Percentiles rank a stretch among this genome's conserved stretches.
These are phyloP conservation scores for Thereuonema tuberculata DNA, from an alignment of 1,140 invertebrate species.

Conservation along the genomic window DNA sequence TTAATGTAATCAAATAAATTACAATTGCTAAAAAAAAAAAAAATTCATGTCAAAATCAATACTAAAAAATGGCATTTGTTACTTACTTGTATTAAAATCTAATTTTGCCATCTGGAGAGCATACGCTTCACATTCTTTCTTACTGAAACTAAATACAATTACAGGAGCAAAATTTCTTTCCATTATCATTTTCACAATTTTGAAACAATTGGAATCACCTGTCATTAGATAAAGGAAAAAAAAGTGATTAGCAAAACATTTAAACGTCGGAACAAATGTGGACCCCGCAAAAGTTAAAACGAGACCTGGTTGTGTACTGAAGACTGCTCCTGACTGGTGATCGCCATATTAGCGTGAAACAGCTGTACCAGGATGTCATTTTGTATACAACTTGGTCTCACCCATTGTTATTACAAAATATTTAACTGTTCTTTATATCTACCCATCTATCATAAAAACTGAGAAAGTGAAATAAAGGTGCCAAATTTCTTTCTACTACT, in stretches of 20 bases:
- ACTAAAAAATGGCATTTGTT: conserved; percentile 6
- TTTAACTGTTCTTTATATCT: not conserved
- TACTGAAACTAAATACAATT: conserved; percentile 98
- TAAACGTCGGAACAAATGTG: too few relatives aligned
- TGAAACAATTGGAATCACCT: conserved; percentile 72
- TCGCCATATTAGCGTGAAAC: too few relatives aligned
- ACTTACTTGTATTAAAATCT: conserved; percentile 79
- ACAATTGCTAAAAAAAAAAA: too few relatives aligned
- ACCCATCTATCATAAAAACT: not conserved
- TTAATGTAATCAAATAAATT: too few relatives aligned
- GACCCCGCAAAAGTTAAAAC: too few relatives aligned
- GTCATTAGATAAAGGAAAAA: conserved; percentile 23
- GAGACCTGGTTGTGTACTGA: too few relatives aligned
- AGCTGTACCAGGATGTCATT: too few relatives aligned
- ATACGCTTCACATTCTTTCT: conserved; percentile 95
- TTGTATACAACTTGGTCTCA: too few relatives aligned
- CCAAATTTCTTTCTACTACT: too few relatives aligned
- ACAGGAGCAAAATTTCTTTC: conserved; percentile 93
- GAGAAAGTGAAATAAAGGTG: not conserved
- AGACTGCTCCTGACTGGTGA: too few relatives aligned
- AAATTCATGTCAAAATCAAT: too few relatives aligned
- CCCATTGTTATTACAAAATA: too few relatives aligned
- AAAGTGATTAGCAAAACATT: not conserved
- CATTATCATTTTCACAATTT: conserved; percentile 99
- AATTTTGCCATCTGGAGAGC: conserved; percentile 92